phyloP scores from a whole-genome alignment of 2,797 vertebrate genomes.

The Rhadinocentrus ornatus region DNA sequence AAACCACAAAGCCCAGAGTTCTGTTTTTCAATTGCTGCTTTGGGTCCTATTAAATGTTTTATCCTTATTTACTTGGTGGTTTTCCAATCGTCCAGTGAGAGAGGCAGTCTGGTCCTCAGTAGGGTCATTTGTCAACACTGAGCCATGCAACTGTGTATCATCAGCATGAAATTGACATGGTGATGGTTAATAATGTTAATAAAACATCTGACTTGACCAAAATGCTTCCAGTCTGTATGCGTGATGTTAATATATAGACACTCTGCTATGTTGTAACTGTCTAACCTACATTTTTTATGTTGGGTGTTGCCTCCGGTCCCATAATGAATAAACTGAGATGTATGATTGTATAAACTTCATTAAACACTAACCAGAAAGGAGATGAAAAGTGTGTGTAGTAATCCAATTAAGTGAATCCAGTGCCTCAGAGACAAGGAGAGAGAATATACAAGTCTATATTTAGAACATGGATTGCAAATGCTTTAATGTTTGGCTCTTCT shows the following conservation, averaged over 20 bases:
- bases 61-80: neutral
- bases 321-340: slow-evolving; percentile 44
- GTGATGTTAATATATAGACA: slow-evolving; percentile 3
- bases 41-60: neutral
- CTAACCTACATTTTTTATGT: slow-evolving; percentile 17
- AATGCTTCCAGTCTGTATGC: slow-evolving; percentile 15
- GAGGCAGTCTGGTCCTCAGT: neutral
- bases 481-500: slow-evolving; percentile 30
- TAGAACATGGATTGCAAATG: slow-evolving; percentile 58
- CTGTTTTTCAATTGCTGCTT: neutral
- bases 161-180: neutral
- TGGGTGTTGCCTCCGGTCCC: slow-evolving; percentile 30
- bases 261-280: slow-evolving; percentile 14
- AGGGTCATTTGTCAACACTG: neutral
- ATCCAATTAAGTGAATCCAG: slow-evolving; percentile 69
- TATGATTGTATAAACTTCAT: slow-evolving; percentile 63
- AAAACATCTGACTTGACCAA: slow-evolving; percentile 28
- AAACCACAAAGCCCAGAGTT: neutral
- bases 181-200: neutral
- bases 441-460: slow-evolving; percentile 65
- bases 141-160: neutral
- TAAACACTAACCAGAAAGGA: slow-evolving; percentile 63
- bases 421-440: slow-evolving; percentile 40
- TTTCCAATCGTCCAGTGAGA: neutral
- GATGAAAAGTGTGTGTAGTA: slow-evolving; percentile 72